These are phyloP conservation scores for Carterocephalus palaemon DNA, from an alignment of 2,888 invertebrate genomes.

Conservation along the genomic window DNA sequence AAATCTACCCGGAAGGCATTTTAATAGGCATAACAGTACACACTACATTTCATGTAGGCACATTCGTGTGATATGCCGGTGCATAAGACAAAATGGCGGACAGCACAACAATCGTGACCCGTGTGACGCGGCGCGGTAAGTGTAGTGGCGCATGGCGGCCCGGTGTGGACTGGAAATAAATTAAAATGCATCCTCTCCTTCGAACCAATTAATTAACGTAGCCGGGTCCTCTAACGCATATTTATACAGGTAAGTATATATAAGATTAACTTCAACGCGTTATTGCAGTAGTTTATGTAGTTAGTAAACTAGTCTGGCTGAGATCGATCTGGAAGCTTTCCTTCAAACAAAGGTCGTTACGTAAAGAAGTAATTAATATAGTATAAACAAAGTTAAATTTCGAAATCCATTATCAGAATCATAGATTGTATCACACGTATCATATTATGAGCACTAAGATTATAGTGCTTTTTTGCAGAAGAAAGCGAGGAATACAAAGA, in stretches of 20 bases:
- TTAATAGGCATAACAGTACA: constrained; percentile 5
- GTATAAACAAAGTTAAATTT: too few species aligned
- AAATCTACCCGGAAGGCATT: background rate
- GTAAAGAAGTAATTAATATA: too few species aligned
- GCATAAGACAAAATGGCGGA: constrained; percentile 26
- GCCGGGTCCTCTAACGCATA: background rate
- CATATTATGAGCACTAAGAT: too few species aligned
- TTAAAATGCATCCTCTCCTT: constrained; percentile 18
- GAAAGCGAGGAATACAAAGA: constrained; percentile 12
- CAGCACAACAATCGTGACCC: constrained; percentile 25
- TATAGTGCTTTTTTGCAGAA: constrained; percentile 19
- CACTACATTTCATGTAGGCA: constrained; percentile 12
- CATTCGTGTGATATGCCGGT: constrained; percentile 23
- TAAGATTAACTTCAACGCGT: too few species aligned
- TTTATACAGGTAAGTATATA: background rate
- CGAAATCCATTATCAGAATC: too few species aligned
- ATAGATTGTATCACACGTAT: constrained; percentile 17
- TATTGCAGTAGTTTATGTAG: too few species aligned
- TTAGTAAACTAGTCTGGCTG: too few species aligned
- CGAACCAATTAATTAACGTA: constrained; percentile 8
- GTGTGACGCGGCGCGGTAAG: constrained; percentile 24
- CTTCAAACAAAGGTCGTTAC: too few species aligned
- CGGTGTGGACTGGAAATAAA: constrained; percentile 19
- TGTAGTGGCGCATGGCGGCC: constrained; percentile 13
- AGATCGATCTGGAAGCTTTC: too few species aligned